Evolutionary conservation across 1,140 invertebrate genomes (phyloP), one percentile per base, ranked within the genome.

Genomic region (Zaprionus lachaisei): DNA sequence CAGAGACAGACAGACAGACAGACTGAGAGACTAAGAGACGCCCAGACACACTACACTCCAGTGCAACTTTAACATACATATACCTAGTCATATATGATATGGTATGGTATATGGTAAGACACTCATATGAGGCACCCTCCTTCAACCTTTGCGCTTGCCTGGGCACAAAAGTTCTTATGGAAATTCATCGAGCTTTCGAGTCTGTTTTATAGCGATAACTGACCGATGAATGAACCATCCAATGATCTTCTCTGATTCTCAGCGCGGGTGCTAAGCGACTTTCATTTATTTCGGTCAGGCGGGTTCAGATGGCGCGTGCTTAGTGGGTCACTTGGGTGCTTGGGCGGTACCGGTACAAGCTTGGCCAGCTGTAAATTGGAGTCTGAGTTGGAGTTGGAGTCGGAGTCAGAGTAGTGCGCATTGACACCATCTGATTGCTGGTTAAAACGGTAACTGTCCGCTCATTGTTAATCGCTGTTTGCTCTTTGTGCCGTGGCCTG

Each of bases 231-330:
- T 70, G 55, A 60, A 49, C 64, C 20, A 17, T 49, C 47, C 9
- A 20, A 49, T 11, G 47, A 51, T 51, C 22, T 51, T 5, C 17
- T 20, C 47, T 17, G 41, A 47, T 20, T n/a, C 7, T 6, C 54
- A 7, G 3, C 14, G 44, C 24, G 70, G 65, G 76, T 82, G 71
- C 54, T 81, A 70, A 83, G 64, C 74, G 71, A 77, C 84, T 82
- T 85, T 90, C 81, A 85, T 82, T 82, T 77, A 90, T 71, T 70
- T 69, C 77, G 81, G 79, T 85, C 67, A 85, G 85, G 61, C 77
- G 75, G 54, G 85, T 90, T 82, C 85, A 90, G 74, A 90, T 85
- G 85, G 76, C 85, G 81, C 81, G 73, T 89, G 82, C 66, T 82
- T 82, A 78, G 76, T 90, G 82, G 85, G 85, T 90, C 81, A 90